Base-by-base conservation (phyloP, 2,888 invertebrate genomes). In the Trachelus tabidus region DNA sequence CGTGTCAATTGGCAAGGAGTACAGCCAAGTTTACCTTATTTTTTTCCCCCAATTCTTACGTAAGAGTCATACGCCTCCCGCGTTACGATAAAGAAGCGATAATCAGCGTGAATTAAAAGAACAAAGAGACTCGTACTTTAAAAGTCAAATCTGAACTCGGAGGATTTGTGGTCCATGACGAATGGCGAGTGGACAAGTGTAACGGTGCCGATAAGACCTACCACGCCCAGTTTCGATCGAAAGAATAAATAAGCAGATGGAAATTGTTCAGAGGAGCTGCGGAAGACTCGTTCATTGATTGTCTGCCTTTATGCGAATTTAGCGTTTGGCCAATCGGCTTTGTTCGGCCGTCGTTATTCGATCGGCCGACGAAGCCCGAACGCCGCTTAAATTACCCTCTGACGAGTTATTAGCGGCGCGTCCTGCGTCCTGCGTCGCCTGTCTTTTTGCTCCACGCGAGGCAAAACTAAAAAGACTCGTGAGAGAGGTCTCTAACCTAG, bases 401-500 rank as follows among this genome's bases (percentile, higher is more conserved):
- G 56, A 56, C 56, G 56, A 56, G 56, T 56, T 56, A 56, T 56
- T 56, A 56, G 23, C 9, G 9, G 56, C 56, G 23, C 23, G 56
- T 56, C 56, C 56, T 56, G 56, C 56, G 37, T 56, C 56, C 56
- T 56, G 56, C 23, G 56, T 56, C 23, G 56, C 23, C 9, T 23
- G 56, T 56, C 56, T 56, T 56, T 56, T 56, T 56, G 56, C 56
- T 56, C 56, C 9, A 23, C 23, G 15, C 56, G 56, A 2, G 0
- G 4, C 56, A 56, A 56, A 15, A 56, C 0, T 2, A 56, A 56
- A 56, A 56, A 56, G 56, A 56, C 9, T 56, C 56, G 23, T 23
- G 56, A 56, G 71, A 33, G 12, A 34, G 71, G 71, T 71, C 71
- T 71, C 31, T 71, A 71, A 71, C 71, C 71, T 31, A 71, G 71